Percentiles rank a stretch among this genome's conserved stretches.
Evolutionary conservation across 2,113 vertebrate genomes (phyloP).

Genomic region (Gnathochromis pfefferi): DNA sequence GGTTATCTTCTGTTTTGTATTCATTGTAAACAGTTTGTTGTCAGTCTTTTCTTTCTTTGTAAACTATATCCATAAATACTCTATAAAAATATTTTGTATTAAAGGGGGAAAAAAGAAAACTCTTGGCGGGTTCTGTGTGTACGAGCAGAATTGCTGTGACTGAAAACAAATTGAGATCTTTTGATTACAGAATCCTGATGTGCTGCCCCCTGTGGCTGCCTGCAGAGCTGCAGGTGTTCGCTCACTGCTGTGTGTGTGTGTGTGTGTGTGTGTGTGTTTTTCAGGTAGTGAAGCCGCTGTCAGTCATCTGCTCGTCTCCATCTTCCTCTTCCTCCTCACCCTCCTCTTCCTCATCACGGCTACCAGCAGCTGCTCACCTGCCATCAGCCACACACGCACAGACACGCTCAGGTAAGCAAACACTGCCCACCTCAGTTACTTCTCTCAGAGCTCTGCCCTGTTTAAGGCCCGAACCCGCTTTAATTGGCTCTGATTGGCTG

Average conservation of each 20-base stretch:
- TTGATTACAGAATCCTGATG: neutral
- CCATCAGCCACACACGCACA: slow-evolving; percentile 47
- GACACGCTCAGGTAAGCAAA: slow-evolving; percentile 12
- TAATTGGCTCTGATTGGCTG: neutral
- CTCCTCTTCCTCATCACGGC: slow-evolving; percentile 63
- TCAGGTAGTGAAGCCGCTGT: slow-evolving; percentile 77
- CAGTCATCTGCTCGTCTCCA: slow-evolving; percentile 71
- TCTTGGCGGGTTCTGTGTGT: neutral
- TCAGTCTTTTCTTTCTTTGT: neutral
- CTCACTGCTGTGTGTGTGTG: neutral
- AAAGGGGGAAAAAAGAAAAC: rapidly evolving
- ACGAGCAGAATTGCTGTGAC: neutral
- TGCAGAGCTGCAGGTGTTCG: neutral
- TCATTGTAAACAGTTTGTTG: neutral
- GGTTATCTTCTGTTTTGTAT: neutral
- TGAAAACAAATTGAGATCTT: neutral
- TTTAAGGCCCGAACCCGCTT: neutral
- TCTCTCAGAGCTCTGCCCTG: neutral
- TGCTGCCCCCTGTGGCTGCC: neutral
- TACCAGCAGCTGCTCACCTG: slow-evolving; percentile 67
- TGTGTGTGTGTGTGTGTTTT: neutral
- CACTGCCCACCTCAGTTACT: neutral
- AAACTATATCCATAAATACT: neutral
- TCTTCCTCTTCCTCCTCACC: slow-evolving; percentile 69
- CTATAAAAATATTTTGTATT: no score